Evolutionary conservation across 2,888 invertebrate species (phyloP).

Genomic region (Leptinotarsa juncta): DNA sequence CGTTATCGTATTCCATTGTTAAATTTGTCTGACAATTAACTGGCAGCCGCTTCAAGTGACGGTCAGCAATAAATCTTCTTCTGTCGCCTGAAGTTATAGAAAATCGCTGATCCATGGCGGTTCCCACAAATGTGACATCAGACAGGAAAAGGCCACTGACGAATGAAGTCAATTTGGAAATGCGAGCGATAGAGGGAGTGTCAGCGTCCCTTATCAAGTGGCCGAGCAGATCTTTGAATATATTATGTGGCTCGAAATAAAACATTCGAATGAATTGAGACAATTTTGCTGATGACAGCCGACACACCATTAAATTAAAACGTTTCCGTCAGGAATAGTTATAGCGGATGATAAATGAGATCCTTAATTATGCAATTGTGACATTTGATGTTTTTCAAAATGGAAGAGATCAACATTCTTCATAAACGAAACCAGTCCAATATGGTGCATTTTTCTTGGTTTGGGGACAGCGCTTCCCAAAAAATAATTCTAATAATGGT

Average conservation of each 20-base stretch:
- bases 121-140: slow-evolving; percentile 54
- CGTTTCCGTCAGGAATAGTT: not conserved
- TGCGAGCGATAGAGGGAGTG: slow-evolving; percentile 56
- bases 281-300: not conserved
- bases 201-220: slow-evolving; percentile 32
- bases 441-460: no score
- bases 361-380: no score
- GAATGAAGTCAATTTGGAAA: slow-evolving; percentile 61
- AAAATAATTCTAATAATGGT: no score
- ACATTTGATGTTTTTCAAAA: no score
- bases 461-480: no score
- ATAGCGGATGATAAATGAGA: not conserved
- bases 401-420: not conserved
- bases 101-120: slow-evolving; percentile 55
- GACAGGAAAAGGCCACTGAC: slow-evolving; percentile 60
- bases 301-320: not conserved
- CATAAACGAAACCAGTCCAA: no score
- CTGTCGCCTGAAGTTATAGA: slow-evolving; percentile 57
- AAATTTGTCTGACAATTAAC: slow-evolving; percentile 59
- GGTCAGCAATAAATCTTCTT: slow-evolving; percentile 55
- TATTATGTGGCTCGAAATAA: not conserved
- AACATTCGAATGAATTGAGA: not conserved
- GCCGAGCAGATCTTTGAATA: not conserved
- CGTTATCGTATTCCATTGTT: slow-evolving; percentile 13
- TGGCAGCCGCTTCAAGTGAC: slow-evolving; percentile 52